A percentile compares a stretch with the other conserved stretches of the same genome.
Conservation (phyloP, 2,888 invertebrate genomes). For the Magallana nippona region DNA sequence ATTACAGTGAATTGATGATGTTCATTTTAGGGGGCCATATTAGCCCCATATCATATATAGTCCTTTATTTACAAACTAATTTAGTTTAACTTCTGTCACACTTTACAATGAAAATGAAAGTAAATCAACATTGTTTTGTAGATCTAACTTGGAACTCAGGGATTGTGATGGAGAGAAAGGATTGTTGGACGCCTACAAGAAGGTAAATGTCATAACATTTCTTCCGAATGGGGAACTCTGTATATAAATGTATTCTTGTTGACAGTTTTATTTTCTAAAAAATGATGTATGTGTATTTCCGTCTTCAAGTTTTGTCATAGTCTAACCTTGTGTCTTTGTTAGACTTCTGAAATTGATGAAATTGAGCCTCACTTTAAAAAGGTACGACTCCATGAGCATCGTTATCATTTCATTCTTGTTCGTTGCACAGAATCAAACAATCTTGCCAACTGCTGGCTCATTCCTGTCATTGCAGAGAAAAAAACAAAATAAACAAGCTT, state of each 20-base stretch:
- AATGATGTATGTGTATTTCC: too few species aligned
- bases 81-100: too few species aligned
- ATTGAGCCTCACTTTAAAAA: constrained; percentile 34
- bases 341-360: constrained; percentile 4
- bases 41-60: too few species aligned
- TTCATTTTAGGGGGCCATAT: too few species aligned
- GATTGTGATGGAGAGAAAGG: constrained; percentile 69
- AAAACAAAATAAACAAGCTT: too few species aligned
- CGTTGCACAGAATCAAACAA: neutral
- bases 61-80: too few species aligned
- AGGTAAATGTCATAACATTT: constrained; percentile 54
- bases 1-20: too few species aligned
- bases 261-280: too few species aligned
- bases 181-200: constrained; percentile 67
- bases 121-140: constrained; percentile 42
- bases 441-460: neutral
- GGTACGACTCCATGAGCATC: constrained; percentile 18
- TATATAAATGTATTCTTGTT: too few species aligned
- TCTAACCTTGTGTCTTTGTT: constrained; percentile 19
- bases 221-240: too few species aligned
- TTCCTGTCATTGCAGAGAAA: neutral
- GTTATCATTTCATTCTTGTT: neutral
- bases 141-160: constrained; percentile 63
- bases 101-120: neutral
- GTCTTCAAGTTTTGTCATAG: neutral